These are phyloP conservation scores for Synergus itoensis DNA, from an alignment of 2,888 invertebrate species.

Conservation along the genomic window DNA sequence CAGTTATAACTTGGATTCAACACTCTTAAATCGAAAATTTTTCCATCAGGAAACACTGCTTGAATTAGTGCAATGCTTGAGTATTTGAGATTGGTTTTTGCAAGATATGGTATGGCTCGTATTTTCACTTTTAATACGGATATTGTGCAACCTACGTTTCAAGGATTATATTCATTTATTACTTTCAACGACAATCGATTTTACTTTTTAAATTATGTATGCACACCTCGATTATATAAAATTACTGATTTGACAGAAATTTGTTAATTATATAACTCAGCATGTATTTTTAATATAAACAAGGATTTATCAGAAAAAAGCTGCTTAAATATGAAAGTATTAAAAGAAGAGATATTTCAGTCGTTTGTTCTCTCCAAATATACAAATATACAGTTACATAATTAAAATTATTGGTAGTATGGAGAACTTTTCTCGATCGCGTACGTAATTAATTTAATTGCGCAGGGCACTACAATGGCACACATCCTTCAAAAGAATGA, in stretches of 20 bases:
- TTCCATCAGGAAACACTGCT: not conserved
- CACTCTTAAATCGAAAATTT: not conserved
- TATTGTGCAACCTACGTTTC: slow-evolving; percentile 22
- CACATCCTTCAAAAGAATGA: not conserved
- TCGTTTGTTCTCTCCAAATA: not conserved
- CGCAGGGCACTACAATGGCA: not conserved
- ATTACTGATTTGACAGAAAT: not conserved
- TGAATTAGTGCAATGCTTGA: not conserved
- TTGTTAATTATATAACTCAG: not conserved
- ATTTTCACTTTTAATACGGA: slow-evolving; percentile 38
- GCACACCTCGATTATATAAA: not conserved
- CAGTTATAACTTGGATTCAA: not conserved
- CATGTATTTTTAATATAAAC: not conserved
- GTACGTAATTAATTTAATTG: not conserved
- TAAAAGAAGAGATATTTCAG: not conserved
- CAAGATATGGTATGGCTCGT: not conserved
- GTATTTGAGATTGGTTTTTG: slow-evolving; percentile 6
- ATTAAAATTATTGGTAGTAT: not conserved
- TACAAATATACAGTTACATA: not conserved
- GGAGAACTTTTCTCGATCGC: not conserved
- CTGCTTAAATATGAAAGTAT: not conserved
- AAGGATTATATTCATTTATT: slow-evolving; percentile 20
- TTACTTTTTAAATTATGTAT: not conserved
- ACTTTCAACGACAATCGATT: not conserved
- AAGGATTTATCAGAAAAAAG: not conserved